A percentile compares a stretch with the other conserved stretches of the same genome.
Conservation (phyloP, 2,888 invertebrate genomes). For the Carpatolechia fugitivella region DNA sequence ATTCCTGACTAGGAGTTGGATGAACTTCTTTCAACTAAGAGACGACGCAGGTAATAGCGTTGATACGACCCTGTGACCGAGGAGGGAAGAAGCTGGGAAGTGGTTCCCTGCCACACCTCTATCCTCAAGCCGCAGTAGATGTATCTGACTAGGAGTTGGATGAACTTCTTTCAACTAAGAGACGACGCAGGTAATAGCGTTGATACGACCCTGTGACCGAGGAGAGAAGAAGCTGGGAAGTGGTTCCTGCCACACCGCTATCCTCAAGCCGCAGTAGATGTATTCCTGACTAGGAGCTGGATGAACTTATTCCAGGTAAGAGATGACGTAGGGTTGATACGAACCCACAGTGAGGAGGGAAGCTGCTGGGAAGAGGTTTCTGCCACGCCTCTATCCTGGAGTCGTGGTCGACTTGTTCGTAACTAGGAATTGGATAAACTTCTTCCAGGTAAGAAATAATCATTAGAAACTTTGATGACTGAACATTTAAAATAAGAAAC, state of each 20-base stretch:
- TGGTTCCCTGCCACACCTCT: too few species aligned
- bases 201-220: constrained; percentile 34
- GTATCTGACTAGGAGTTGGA: too few species aligned
- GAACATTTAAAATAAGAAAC: too few species aligned
- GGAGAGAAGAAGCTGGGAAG: too few species aligned
- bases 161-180: too few species aligned
- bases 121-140: too few species aligned
- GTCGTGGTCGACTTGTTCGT: constrained; percentile 44
- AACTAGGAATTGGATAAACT: constrained; percentile 46
- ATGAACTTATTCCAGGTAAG: constrained; percentile 47
- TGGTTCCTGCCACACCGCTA: constrained; percentile 28
- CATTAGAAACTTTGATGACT: not conserved
- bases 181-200: too few species aligned
- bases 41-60: too few species aligned
- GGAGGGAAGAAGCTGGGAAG: too few species aligned
- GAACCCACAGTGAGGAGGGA: constrained; percentile 32
- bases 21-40: constrained; percentile 47
- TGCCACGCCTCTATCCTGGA: constrained; percentile 28
- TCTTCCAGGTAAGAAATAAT: constrained; percentile 44
- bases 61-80: too few species aligned
- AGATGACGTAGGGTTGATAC: constrained; percentile 29
- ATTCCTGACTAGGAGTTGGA: constrained; percentile 50
- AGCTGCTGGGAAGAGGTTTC: constrained; percentile 52
- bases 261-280: constrained; percentile 40
- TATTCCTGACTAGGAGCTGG: constrained; percentile 53